A percentile compares a stretch with the other conserved stretches of the same genome.
Conservation (phyloP, 1,140 invertebrate genomes). For the Drosophila ercepeae region DNA sequence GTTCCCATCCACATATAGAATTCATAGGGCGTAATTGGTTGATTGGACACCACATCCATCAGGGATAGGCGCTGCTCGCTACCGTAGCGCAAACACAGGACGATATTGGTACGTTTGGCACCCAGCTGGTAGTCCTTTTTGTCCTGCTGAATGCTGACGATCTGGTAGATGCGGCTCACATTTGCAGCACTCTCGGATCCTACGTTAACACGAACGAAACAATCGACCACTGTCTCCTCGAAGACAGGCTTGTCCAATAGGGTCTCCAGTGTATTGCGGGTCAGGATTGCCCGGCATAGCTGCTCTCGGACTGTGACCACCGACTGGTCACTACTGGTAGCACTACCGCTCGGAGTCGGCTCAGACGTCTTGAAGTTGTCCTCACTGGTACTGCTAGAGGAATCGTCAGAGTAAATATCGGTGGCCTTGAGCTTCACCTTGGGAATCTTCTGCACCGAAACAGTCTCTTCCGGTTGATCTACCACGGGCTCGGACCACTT, state of each 20-base stretch:
- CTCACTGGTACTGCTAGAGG: constrained; percentile 7
- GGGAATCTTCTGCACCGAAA: neutral
- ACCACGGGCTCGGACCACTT: neutral
- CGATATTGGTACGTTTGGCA: constrained; percentile 6
- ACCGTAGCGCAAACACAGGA: constrained; percentile 15
- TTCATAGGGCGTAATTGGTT: constrained; percentile 10
- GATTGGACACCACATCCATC: constrained; percentile 44
- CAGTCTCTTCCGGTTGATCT: neutral
- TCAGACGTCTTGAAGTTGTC: neutral
- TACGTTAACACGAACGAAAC: constrained; percentile 39
- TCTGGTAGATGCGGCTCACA: constrained; percentile 8
- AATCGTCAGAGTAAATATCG: constrained; percentile 45
- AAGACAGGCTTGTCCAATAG: constrained; percentile 53
- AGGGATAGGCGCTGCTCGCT: neutral
- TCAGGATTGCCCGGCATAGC: constrained; percentile 23
- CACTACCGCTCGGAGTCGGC: neutral
- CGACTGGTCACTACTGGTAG: no score
- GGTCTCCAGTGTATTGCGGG: constrained; percentile 25
- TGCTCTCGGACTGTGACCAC: constrained; percentile 6
- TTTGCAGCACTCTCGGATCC: neutral
- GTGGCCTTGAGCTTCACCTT: constrained; percentile 14
- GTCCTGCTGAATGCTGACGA: neutral
- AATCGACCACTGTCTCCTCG: constrained; percentile 24
- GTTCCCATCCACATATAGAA: constrained; percentile 23
- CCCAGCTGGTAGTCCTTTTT: constrained; percentile 18